Base-by-base conservation (phyloP, 35 echinoderm and acorn worm genomes). In the Apostichopus californicus region DNA sequence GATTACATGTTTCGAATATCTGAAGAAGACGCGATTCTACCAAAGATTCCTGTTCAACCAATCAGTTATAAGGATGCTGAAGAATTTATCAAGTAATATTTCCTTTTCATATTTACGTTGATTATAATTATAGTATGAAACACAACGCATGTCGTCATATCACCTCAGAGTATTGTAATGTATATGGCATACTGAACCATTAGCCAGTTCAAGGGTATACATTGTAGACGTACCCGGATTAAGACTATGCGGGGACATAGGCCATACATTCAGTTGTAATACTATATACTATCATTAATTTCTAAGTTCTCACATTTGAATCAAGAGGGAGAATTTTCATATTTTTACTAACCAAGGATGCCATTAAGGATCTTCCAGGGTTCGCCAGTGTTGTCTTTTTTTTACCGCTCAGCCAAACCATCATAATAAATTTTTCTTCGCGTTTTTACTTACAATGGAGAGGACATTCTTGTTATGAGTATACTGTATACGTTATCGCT, bases 41-140 rank as follows among this genome's bases (percentile, higher is more conserved):
- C 94, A 46, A 11, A 77, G 8, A 95, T 95, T 54, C 94, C 90
- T 21, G 94, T 95, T 55, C 90, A 95, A 61, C 94, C 94, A 72
- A 92, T 95, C 10, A 85, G 90, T 23, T 95, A 95, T 28, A 91
- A 91, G 26, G 90, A 95, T 56, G 94, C 94, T 5, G 28, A 80
- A 14, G 59, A 91, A 91, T 91, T 94, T 25, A 24, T 94, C 5
- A 73, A 68, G 79, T 94, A 55, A 94, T 88, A 61, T 9, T 61
- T 61, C 2, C 34, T 3, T 46, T 46, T 46, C 34, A 46, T 2
- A 46, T 46, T 46, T 46, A 46, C 34, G 34, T 46, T 46, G 34
- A 46, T 46, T 46, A 46, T 2, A 46, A 46, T 46, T 46, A 3
- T 1, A 46, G 34, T 46, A 46, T 46, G 3, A 46, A 46, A 46